Conservation (phyloP, 2,888 invertebrate genomes). For the Calliopum simillimum region DNA sequence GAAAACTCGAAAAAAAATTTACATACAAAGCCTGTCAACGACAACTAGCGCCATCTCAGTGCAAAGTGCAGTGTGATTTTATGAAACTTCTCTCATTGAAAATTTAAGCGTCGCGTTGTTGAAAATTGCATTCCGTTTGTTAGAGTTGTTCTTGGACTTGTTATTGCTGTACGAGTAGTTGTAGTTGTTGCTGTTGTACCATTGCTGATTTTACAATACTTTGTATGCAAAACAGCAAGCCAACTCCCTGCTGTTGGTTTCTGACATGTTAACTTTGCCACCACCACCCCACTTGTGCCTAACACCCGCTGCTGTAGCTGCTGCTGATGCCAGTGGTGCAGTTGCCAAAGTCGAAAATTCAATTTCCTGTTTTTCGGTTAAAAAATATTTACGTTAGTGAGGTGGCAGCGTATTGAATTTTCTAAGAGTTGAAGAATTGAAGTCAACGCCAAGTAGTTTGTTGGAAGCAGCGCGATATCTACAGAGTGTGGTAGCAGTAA, state of each 20-base stretch:
- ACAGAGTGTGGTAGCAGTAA: not conserved
- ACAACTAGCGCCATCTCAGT: constrained; percentile 1
- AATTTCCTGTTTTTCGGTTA: constrained; percentile 44
- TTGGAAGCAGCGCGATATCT: not conserved
- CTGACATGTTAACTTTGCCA: too few relatives aligned
- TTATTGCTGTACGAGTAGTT: constrained; percentile 2
- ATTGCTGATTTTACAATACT: not conserved
- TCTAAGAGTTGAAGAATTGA: constrained; percentile 2
- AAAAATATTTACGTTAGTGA: constrained; percentile 28
- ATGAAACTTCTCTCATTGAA: not conserved
- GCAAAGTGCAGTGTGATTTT: not conserved
- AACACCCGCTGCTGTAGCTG: not conserved
- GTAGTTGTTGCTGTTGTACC: constrained; percentile 13
- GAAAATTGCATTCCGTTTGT: constrained; percentile 30
- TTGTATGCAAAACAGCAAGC: constrained; percentile 40
- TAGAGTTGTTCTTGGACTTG: constrained; percentile 26
- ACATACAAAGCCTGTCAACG: not conserved
- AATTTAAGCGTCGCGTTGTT: constrained; percentile 9
- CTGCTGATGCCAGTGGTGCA: constrained; percentile 27
- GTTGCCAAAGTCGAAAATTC: constrained; percentile 47
- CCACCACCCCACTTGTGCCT: not conserved
- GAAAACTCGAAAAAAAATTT: not conserved
- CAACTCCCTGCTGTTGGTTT: constrained; percentile 12
- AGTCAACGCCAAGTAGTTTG: not conserved
- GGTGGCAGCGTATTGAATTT: constrained; percentile 12